phyloP scores from a whole-genome alignment of 2,888 invertebrate genomes.

The Nomada fabriciana region DNA sequence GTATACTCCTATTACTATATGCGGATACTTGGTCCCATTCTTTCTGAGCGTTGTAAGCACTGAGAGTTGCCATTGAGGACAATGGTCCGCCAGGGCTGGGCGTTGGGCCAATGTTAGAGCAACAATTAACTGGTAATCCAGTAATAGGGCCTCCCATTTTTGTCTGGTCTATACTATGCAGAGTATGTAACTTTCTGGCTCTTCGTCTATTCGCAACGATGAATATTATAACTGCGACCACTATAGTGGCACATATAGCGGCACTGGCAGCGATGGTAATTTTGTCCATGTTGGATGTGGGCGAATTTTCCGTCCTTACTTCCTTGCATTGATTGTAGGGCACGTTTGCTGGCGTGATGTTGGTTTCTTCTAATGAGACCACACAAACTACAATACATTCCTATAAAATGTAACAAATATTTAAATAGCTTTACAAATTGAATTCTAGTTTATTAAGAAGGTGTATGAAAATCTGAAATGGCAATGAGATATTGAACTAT shows the following conservation, averaged over 20 bases:
- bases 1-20: conserved; percentile 95
- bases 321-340: conserved; percentile 95
- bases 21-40: conserved; percentile 96
- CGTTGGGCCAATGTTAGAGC: conserved; percentile 89
- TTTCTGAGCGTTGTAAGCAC: conserved; percentile 93
- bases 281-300: conserved; percentile 96
- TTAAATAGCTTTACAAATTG: background rate
- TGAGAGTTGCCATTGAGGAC: conserved; percentile 91
- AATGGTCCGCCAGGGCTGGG: conserved; percentile 92
- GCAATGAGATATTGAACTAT: too few species aligned
- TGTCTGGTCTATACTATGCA: conserved; percentile 88
- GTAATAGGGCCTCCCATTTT: conserved; percentile 89
- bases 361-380: conserved; percentile 94
- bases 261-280: conserved; percentile 97
- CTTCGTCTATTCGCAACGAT: conserved; percentile 93
- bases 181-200: conserved; percentile 90
- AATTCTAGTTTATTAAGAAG: background rate
- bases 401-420: conserved; percentile 84
- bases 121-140: conserved; percentile 92
- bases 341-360: conserved; percentile 94
- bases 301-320: conserved; percentile 93
- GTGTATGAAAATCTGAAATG: too few species aligned
- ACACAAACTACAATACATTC: conserved; percentile 98
- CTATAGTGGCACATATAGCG: conserved; percentile 96
- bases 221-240: conserved; percentile 95